Evolutionary conservation across 2,113 vertebrate species (phyloP).

Genomic region (Azemiops feae): DNA sequence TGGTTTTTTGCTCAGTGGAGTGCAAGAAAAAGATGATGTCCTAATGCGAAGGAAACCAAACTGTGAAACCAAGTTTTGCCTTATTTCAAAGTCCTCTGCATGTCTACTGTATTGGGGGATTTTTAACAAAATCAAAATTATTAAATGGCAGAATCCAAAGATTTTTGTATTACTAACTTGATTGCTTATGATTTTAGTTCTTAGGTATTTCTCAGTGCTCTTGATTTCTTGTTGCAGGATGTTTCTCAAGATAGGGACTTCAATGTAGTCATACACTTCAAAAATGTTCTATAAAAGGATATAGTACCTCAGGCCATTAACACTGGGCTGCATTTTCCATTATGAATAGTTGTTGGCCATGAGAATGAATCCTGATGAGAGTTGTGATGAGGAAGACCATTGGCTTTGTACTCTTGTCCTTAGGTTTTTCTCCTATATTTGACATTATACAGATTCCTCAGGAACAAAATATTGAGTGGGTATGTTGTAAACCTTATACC

Average conservation of each 20-base stretch:
- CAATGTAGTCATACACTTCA: background rate
- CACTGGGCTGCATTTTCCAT: background rate
- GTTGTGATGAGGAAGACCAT: background rate
- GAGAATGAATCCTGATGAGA: background rate
- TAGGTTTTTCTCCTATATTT: background rate
- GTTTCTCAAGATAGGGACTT: background rate
- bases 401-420: background rate
- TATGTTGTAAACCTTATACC: background rate
- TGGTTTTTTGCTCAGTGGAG: constrained; percentile 90
- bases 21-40: constrained; percentile 90
- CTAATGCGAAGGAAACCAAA: constrained; percentile 38
- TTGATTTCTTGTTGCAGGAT: background rate
- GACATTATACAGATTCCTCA: constrained; percentile 31
- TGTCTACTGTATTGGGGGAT: constrained; percentile 65
- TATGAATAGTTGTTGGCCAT: background rate
- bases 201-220: background rate
- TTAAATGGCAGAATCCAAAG: constrained; percentile 60
- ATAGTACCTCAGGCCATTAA: background rate
- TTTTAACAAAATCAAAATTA: constrained; percentile 47
- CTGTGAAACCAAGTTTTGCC: constrained; percentile 34
- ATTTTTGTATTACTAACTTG: constrained; percentile 23
- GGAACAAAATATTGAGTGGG: background rate
- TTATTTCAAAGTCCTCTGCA: constrained; percentile 59
- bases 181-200: constrained; percentile 22
- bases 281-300: background rate